phyloP scores from a whole-genome alignment of 2,113 vertebrate genomes.

The Phaetusa simplex region DNA sequence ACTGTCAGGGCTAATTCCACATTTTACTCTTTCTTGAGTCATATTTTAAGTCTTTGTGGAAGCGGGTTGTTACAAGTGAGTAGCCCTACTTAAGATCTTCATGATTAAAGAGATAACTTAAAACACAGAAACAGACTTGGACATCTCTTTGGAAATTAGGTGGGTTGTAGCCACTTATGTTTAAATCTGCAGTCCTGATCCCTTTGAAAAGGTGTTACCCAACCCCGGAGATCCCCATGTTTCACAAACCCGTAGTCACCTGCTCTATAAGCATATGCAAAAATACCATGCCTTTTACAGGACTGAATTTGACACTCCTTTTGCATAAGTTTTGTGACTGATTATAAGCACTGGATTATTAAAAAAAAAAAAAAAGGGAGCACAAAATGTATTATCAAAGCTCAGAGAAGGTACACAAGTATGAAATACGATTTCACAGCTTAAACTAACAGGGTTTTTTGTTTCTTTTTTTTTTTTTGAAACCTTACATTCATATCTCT shows the following conservation, averaged over 20 bases:
- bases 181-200: background rate
- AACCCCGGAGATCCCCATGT: fast-evolving
- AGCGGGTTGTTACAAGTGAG: background rate
- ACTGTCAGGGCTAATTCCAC: background rate
- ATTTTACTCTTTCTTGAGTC: background rate
- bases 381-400: background rate
- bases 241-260: background rate
- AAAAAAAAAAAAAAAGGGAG: background rate
- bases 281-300: background rate
- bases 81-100: background rate
- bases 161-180: background rate
- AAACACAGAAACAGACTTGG: background rate
- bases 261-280: background rate
- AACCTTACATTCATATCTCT: background rate
- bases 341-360: background rate
- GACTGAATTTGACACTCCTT: background rate
- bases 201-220: background rate
- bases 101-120: background rate
- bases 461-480: background rate
- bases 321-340: background rate
- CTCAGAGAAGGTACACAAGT: background rate
- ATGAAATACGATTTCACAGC: background rate
- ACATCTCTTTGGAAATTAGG: background rate
- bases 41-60: background rate
- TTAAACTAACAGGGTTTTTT: background rate